Base-by-base conservation (phyloP, 2,888 invertebrate species). In the Microctonus brassicae region DNA sequence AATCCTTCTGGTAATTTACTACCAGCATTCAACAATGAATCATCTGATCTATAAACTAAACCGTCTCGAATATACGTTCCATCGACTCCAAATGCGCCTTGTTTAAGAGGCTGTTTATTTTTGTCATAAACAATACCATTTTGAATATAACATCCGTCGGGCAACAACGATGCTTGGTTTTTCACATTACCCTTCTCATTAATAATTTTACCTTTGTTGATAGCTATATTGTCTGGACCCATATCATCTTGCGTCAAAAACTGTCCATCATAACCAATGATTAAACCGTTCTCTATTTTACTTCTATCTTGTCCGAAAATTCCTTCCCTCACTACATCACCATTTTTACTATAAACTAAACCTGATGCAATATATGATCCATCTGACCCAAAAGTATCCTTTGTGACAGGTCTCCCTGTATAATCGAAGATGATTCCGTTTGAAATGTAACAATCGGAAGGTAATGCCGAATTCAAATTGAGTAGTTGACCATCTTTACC, bases 21-120 rank as follows among this genome's bases (percentile, higher is more conserved):
- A 5, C 86, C 87, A 17, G 80, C 76, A 55, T 85, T 87, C 9
- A 86, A 65, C 0, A 86, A 74, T 33, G 84, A 82, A 4, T 86
- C 87, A n/a, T 85, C 86, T 85, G 84, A 85, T 13, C 81, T 83
- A 55, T 86, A 82, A 11, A 86, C 73, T 24, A 87, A 76, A 7
- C 87, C 87, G 61, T 87, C 86, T 53, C 82, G 82, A 20, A 87
- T 78, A 71, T 86, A 87, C 17, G 80, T 81, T 11, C 85, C 86
- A 60, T 86, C 85, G 2, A 82, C 78, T 68, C 82, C 81, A 70
- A 86, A 86, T 6, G 83, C 84, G 24, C 86, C 86, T 70, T 85
- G 84, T 53, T 83, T 85, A 24, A 87, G 70, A 2, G 81, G 81
- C 4, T 73, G 76, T 22, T 81, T 83, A 52, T 83, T 81, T 13